Evolutionary conservation across 92 coral and sea anemone genomes (phyloP), one percentile per base, ranked within the genome.

Genomic region (Desmophyllum pertusum): DNA sequence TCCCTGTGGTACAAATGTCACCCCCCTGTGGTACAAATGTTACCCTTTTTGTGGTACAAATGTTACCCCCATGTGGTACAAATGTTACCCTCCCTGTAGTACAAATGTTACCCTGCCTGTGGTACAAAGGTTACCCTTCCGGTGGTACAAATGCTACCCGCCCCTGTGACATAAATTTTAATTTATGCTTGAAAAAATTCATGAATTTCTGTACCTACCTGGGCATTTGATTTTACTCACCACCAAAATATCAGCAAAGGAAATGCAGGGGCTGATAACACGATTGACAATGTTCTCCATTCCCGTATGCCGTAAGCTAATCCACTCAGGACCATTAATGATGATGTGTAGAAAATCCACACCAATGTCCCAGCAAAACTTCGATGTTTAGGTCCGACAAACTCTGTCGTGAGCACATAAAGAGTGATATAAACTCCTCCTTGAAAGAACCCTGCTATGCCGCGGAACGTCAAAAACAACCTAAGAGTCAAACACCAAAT

Each of bases 341-440:
- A 93, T 11, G 86, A 46, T 17, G 90, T 66, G 84, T 94, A 96
- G 42, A 91, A 89, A 30, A 96, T 85, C 99, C 99, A 96, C 48
- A 90, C 80, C 52, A 96, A 39, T 18, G 98, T 96, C 75, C 95
- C 97, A n/a, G 95, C 93, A 45, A 96, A 85, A 41, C 97, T 85
- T 4, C 99, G 93, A 68, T 90, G 91, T 53, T 85, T 92, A 10
- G 99, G 99, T 6, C 97, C 99, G 77, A 96, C 99, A 89, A 96
- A 96, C 85, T 96, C 99, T 77, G 96, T 93, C 25, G 93, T 86
- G n/a, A 96, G 87, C 18, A 96, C 98, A 87, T 84, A 96, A 4
- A 96, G 86, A 18, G 95, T 93, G 23, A 93, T 85, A 83, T 85
- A 94, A 45, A 92, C 97, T 40, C 99, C 99, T 43, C 98, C 98